Evolutionary conservation across 53 echinoderm and acorn worm genomes (phyloP), one percentile per base, ranked within the genome.

Genomic region (Actinopyga echinites): DNA sequence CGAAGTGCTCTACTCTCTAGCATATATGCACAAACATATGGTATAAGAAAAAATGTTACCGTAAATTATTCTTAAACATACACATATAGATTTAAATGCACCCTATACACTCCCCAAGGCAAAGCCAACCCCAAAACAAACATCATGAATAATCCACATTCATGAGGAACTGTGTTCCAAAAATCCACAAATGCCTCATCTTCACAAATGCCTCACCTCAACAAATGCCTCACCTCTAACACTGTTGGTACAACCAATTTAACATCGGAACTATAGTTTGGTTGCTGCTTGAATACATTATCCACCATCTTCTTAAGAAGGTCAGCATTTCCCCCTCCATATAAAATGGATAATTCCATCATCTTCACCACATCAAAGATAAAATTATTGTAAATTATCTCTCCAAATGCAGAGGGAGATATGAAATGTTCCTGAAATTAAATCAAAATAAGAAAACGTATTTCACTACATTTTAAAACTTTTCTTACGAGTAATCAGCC

Each of bases 311-410:
- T 97, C 12, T 21, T 42, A 6, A 94, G 84, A 54, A 97, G 88
- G 21, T 90, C 86, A 7, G 74, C 58, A 28, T 96, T 96, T 2
- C 93, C 93, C 12, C 86, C 91, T 1, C 93, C 96, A 45, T 93
- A 96, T 24, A 96, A 66, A 12, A 93, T 75, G 62, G 94, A 92
- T 0, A 97, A 91, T 33, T 97, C 99, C 90, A 94, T 90, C 33
- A 94, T 28, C 82, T 97, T 97, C 26, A 90, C 92, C 1, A 91
- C 71, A 82, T 97, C 99, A 83, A 97, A 97, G 21, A 97, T 77
- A 81, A 75, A 97, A 55, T 97, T 84, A 15, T 94, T 85, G 32
- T 97, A 97, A 20, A 97, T 88, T 69, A 97, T 79, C 21, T 94
- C 91, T 17, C 99, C 99, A 66, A 97, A 97, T 15, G 86, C 82